phyloP scores from a whole-genome alignment of 2,888 invertebrate species.

The Bellardia pandia region DNA sequence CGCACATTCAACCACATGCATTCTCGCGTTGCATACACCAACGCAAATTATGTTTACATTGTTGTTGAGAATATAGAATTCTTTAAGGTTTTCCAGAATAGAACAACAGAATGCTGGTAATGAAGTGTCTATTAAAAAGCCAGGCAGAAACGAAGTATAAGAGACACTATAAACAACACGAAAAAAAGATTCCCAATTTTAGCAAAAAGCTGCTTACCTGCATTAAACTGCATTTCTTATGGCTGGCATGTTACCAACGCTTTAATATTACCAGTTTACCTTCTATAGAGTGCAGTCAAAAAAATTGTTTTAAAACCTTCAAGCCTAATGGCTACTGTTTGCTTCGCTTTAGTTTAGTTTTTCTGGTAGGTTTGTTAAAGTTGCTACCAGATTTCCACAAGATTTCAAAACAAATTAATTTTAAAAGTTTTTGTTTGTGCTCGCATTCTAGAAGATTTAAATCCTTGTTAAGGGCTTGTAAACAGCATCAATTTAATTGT shows the following conservation, averaged over 20 bases:
- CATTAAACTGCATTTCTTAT: too few species aligned
- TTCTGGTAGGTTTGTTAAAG: not conserved
- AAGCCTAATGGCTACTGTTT: conserved; percentile 60
- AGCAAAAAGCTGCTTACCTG: too few species aligned
- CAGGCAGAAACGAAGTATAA: too few species aligned
- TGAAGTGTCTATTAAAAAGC: not conserved
- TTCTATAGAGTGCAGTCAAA: conserved; percentile 9
- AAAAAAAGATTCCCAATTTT: too few species aligned
- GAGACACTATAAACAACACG: too few species aligned
- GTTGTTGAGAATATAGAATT: conserved; percentile 47
- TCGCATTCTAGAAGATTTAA: conserved; percentile 8
- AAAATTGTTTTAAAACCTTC: conserved; percentile 29
- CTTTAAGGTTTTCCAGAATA: conserved; percentile 27
- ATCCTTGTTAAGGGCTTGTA: conserved; percentile 53
- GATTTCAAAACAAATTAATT: conserved; percentile 46
- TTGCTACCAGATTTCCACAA: conserved; percentile 10
- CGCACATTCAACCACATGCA: not conserved
- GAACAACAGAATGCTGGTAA: conserved; percentile 9
- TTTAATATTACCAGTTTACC: too few species aligned
- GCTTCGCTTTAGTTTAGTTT: conserved; percentile 9
- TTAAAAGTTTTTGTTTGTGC: conserved; percentile 31
- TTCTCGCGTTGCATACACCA: conserved; percentile 47
- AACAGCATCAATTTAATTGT: conserved; percentile 65
- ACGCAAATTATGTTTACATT: conserved; percentile 71
- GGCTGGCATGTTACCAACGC: too few species aligned